Base-by-base conservation (phyloP, 2,888 invertebrate genomes). In the Pegoplata infirma region DNA sequence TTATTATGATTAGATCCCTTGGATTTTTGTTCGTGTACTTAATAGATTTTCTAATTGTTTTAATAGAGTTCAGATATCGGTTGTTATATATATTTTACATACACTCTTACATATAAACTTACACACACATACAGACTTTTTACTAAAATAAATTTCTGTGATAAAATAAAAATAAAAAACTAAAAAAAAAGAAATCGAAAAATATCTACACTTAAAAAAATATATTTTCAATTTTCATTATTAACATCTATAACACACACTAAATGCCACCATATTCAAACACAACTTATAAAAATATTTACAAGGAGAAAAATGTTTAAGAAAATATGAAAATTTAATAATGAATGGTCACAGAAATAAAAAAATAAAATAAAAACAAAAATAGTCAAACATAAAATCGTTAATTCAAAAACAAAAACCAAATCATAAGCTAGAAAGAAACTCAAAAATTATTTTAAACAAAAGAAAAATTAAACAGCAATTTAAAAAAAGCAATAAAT, bases 121-220 rank as follows among this genome's bases (percentile, higher is more conserved):
- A 61, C 32, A 76, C 46, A 74, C 53, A 67, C 36, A 71, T 46
- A 76, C 68, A 80, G 68, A 76, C 66, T 59, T 61, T 76, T 81
- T 76, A 75, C 76, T 69, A 63, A 73, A 71, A 76, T 80, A 76
- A 74, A 78, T 73, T 81, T 81, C 81, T 81, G 81, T 81, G 81
- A 81, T 81, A 81, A 81, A 75, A 25, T 44, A 67, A 72, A n/a
- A n/a, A n/a, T n/a, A n/a, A n/a, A n/a, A 59, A 28, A 59, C 12
- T 25, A 17, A 28, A 40, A n/a, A 47, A 46, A 58, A 14, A 68
- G n/a, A n/a, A n/a, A n/a, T n/a, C 14, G 17, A 61, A 46, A n/a
- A 16, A 69, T 28, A 61, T 53, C 21, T 64, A 16, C 17, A 51
- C 49, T 51, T n/a, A 49, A 61, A 10, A 55, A 28, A 19, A 7